Conservation (phyloP, 2,113 vertebrate genomes). For the Probosciger aterrimus region DNA sequence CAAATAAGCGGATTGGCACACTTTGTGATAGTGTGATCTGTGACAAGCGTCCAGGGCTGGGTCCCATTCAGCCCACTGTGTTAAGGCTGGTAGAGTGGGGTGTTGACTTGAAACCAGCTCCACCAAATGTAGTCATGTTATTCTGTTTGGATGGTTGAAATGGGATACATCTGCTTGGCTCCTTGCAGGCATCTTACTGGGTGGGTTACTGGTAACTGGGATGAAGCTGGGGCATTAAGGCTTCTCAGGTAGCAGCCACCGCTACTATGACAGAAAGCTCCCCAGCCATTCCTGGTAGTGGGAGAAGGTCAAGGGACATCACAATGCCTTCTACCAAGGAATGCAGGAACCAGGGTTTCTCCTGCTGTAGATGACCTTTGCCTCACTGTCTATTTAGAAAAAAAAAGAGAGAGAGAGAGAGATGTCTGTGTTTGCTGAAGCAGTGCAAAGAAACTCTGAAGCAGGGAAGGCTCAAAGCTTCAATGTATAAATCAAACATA, state of each 20-base stretch:
- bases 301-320: neutral
- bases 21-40: neutral
- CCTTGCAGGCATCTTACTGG: neutral
- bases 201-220: neutral
- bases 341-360: neutral
- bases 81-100: neutral
- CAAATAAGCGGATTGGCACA: neutral
- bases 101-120: neutral
- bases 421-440: neutral
- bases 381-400: neutral
- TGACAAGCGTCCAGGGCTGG: rapidly evolving
- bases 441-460: neutral
- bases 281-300: neutral
- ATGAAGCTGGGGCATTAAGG: neutral
- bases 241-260: neutral
- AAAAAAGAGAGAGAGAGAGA: neutral
- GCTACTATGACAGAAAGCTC: neutral
- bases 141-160: neutral
- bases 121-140: neutral
- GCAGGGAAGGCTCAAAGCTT: neutral
- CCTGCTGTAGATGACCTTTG: neutral
- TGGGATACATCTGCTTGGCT: neutral
- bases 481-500: neutral
- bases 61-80: neutral
- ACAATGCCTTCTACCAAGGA: neutral